phyloP scores from a whole-genome alignment of 2,797 vertebrate species.

The Apogon talboti region DNA sequence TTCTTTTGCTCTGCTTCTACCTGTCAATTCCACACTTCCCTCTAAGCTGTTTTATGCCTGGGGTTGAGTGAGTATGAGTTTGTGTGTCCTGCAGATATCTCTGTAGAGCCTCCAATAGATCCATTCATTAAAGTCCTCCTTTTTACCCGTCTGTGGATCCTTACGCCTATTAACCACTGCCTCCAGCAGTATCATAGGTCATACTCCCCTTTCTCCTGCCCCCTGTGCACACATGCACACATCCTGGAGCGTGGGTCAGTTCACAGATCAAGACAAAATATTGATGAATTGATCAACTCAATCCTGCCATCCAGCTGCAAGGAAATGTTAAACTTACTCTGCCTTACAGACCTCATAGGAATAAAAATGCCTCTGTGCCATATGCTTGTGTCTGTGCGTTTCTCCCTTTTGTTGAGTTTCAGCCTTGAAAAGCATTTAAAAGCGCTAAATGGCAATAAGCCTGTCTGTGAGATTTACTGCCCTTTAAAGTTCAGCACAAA shows the following conservation, averaged over 20 bases:
- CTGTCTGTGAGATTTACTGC: slow-evolving; percentile 54
- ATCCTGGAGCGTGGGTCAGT: slow-evolving; percentile 48
- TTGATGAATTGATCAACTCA: slow-evolving; percentile 73
- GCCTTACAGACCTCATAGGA: slow-evolving; percentile 44
- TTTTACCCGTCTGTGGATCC: slow-evolving; percentile 31
- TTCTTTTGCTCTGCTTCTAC: slow-evolving; percentile 34
- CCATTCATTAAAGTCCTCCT: slow-evolving; percentile 24
- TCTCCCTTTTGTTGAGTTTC: slow-evolving; percentile 24
- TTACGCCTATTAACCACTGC: slow-evolving; percentile 46
- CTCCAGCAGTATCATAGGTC: slow-evolving; percentile 32
- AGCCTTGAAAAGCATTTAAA: slow-evolving; percentile 37
- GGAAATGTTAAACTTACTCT: slow-evolving; percentile 68
- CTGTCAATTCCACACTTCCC: slow-evolving; percentile 27
- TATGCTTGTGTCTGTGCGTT: slow-evolving; percentile 20
- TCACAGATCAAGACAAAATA: slow-evolving; percentile 61
- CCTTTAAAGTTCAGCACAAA: slow-evolving; percentile 50
- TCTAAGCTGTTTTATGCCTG: slow-evolving; percentile 20
- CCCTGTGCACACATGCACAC: slow-evolving; percentile 14
- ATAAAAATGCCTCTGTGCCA: background rate
- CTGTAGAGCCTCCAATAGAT: slow-evolving; percentile 26
- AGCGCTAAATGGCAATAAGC: slow-evolving; percentile 46
- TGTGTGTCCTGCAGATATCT: slow-evolving; percentile 30
- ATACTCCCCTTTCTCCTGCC: slow-evolving; percentile 7
- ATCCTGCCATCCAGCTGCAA: slow-evolving; percentile 65
- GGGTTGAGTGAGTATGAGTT: slow-evolving; percentile 25